Base-by-base conservation (phyloP, 2,113 vertebrate species). In the Fulica atra region DNA sequence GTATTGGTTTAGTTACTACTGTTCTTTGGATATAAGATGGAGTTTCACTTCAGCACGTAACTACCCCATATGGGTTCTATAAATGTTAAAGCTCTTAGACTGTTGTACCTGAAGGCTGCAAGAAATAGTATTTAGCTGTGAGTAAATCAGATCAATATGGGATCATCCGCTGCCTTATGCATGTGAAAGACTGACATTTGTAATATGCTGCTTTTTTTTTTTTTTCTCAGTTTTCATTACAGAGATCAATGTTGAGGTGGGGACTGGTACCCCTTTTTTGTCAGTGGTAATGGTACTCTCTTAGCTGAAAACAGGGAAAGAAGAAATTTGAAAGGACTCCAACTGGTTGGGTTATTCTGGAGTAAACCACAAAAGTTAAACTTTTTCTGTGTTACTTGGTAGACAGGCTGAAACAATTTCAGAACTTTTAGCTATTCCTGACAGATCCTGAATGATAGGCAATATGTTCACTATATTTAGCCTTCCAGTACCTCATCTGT, bases 61-160 rank as follows among this genome's bases (percentile, higher is more conserved):
- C 73, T 60, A 17, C 54, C 74, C 42, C 65, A 23, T 76, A 44
- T 76, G 85, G 35, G 33, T 76, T 76, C 66, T 72, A 48, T 88
- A 86, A 88, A 85, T 26, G 74, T 76, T 81, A 89, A 46, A 84
- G 31, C 33, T 91, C 61, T 84, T 46, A 23, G 21, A 28, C 6
- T 1, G 3, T 64, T 84, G 33, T 84, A 89, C 87, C 65, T 91
- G 78, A 56, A 38, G 70, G 23, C 50, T 85, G 61, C 61, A 88
- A 95, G 81, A 87, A 89, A 38, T 7, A 36, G 38, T 65, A 33
- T 76, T 88, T 85, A 69, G 65, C 20, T 93, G 20, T 48, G 63
- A 76, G 48, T 60, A 89, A 89, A 96, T 96, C 57, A 23, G 44
- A 72, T 72, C 90, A 82, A 10, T 60, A 60, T 87, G 85, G 53